phyloP scores from a whole-genome alignment of 2,113 vertebrate species.

The Daphoenositta chrysoptera region DNA sequence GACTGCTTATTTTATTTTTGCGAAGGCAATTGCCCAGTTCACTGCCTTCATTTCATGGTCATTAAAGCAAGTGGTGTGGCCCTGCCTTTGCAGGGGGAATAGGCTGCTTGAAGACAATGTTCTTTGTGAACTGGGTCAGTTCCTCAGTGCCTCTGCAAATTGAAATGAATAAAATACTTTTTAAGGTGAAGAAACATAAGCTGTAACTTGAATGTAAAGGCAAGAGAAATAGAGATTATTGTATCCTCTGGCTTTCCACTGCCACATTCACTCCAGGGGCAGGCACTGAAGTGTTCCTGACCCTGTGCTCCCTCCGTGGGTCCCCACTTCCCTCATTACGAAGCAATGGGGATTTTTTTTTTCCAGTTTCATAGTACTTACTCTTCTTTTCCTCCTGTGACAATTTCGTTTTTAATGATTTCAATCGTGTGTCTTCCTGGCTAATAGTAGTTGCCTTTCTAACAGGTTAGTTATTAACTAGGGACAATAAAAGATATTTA shows the following conservation, averaged over 20 bases:
- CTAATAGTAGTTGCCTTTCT: neutral
- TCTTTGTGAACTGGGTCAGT: neutral
- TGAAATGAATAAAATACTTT: neutral
- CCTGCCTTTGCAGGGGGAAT: neutral
- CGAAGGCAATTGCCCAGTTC: neutral
- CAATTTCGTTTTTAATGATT: neutral
- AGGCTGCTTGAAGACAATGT: neutral
- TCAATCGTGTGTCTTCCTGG: neutral
- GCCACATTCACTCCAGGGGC: fast-evolving
- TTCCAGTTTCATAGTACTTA: neutral
- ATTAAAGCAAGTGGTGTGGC: neutral
- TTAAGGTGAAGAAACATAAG: neutral
- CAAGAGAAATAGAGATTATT: neutral
- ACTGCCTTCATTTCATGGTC: neutral
- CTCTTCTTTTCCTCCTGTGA: neutral
- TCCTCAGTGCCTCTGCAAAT: neutral
- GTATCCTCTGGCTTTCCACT: neutral
- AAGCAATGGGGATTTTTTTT: neutral
- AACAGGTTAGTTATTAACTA: neutral
- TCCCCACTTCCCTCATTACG: neutral
- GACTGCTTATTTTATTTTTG: neutral
- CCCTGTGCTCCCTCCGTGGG: neutral
- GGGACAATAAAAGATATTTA: neutral
- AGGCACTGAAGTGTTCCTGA: neutral
- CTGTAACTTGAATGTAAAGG: neutral